Percentiles rank a stretch among this genome's conserved stretches.
These are phyloP conservation scores for Mastomys natalensis DNA, from an alignment of 2,113 vertebrate species.

Conservation along the genomic window DNA sequence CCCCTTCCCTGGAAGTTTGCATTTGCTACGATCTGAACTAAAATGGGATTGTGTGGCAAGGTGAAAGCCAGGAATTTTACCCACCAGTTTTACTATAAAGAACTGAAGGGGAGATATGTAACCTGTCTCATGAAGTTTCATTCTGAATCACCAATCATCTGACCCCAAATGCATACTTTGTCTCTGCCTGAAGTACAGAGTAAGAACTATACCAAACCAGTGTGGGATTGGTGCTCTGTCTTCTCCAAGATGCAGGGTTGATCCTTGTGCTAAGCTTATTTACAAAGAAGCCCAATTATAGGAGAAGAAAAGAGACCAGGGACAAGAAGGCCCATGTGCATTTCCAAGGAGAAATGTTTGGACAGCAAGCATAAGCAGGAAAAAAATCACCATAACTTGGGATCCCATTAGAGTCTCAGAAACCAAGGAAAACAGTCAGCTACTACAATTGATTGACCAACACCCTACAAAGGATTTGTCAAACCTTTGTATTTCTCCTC, in stretches of 20 bases:
- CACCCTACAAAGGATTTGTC: not conserved
- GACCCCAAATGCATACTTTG: not conserved
- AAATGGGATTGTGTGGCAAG: not conserved
- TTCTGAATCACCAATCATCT: not conserved
- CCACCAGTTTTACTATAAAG: not conserved
- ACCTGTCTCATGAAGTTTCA: not conserved
- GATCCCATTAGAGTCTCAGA: not conserved
- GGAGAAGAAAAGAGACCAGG: not conserved
- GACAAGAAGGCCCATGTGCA: not conserved
- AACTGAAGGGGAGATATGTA: not conserved
- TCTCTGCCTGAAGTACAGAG: not conserved
- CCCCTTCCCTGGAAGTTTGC: not conserved
- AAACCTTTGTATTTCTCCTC: not conserved
- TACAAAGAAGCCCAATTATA: not conserved
- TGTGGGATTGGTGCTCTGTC: not conserved
- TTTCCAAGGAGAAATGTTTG: not conserved
- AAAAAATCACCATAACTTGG: not conserved
- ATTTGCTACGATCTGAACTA: not conserved
- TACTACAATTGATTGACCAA: not conserved
- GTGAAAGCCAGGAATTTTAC: not conserved
- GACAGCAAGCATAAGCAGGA: not conserved
- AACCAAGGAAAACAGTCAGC: not conserved
- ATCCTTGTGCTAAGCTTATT: not conserved
- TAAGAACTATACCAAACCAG: not conserved
- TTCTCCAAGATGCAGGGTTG: not conserved